Evolutionary conservation across 2,888 invertebrate genomes (phyloP), one percentile per base, ranked within the genome.

Genomic region (Euphydryas editha): DNA sequence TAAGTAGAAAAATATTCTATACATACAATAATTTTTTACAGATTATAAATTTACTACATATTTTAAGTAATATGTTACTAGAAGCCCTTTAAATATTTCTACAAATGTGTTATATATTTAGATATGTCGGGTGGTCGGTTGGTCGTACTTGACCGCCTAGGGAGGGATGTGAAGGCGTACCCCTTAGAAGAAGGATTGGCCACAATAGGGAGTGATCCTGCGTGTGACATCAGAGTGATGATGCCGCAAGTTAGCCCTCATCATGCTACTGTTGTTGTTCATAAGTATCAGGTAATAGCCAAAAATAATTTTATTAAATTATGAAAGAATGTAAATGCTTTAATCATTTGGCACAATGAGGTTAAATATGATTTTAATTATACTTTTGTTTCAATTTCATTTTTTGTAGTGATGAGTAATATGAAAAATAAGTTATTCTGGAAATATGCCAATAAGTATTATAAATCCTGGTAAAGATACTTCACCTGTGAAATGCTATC

Each of bases 201-300:
- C 57, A 88, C 86, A 0, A 80, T 93, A 15, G 93, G 93, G 72
- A 83, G 86, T 15, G 85, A 84, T 66, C 78, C 81, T 0, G 80
- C 80, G 17, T 90, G 90, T 63, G 87, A 93, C 72, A 87, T 93
- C 54, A 81, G 90, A 13, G 74, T 93, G 10, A 75, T 89, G 81
- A 75, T 83, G 76, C 78, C 87, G 3, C 71, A 80, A 0, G 86
- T 92, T 57, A 76, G 81, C 59, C 76, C 82, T 0, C 92, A 90
- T 71, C 93, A 93, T 62, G 91, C 92, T 42, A 87, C 88, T 1
- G 80, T 93, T 42, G 83, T 84, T 0, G 88, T 92, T 21, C 87
- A 87, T 64, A 73, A 80, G 18, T 81, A 83, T 37, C 88, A 90
- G 85, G 92, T 90, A 62, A 21, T 39, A 59, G 20, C 30, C 15